These are phyloP conservation scores for Eucriotettix oculatus DNA, from an alignment of 2,888 invertebrate species.

Conservation along the genomic window DNA sequence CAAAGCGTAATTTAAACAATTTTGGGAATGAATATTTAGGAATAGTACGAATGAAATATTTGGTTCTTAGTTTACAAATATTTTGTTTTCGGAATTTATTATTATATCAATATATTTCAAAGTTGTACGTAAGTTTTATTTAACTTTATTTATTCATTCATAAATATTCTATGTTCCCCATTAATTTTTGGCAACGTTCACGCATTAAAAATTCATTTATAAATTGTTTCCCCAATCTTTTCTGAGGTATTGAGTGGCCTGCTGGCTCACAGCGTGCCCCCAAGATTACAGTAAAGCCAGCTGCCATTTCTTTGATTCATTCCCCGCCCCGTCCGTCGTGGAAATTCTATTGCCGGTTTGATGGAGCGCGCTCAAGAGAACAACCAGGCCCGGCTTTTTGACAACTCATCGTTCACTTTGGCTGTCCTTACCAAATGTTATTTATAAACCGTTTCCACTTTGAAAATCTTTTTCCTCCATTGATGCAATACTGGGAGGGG, in stretches of 20 bases:
- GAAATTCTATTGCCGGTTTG: neutral
- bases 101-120: too few species aligned
- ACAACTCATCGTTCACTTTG: constrained; percentile 1
- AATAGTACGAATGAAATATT: too few species aligned
- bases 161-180: too few species aligned
- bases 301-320: neutral
- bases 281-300: neutral
- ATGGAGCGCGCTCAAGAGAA: neutral
- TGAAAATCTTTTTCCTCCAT: neutral
- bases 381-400: neutral
- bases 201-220: too few species aligned
- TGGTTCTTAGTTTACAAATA: too few species aligned
- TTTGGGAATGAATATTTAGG: too few species aligned
- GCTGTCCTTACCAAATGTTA: constrained; percentile 1
- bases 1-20: too few species aligned
- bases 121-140: too few species aligned
- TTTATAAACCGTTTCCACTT: constrained; percentile 1
- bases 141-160: too few species aligned
- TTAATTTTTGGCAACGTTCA: too few species aligned
- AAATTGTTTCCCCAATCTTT: too few species aligned
- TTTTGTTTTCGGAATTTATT: too few species aligned
- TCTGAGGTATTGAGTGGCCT: neutral
- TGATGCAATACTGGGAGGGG: neutral
- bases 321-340: neutral
- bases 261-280: neutral